Conservation (phyloP, 2,113 vertebrate genomes). For the Bos indicus region DNA sequence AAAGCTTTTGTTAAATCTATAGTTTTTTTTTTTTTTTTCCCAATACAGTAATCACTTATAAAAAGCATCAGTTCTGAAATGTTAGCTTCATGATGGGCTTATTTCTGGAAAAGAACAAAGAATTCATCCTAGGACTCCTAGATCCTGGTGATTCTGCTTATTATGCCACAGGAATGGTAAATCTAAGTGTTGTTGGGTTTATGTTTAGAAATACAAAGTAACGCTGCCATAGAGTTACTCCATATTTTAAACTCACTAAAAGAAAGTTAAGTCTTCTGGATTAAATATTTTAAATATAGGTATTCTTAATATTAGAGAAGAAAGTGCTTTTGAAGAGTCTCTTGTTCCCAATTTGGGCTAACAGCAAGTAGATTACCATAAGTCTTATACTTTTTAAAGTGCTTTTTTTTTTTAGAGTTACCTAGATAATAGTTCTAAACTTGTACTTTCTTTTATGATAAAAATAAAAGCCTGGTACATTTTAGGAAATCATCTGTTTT, state of each 20-base stretch:
- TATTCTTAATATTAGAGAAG: not conserved
- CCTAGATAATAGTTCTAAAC: not conserved
- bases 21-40: not conserved
- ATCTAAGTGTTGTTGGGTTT: not conserved
- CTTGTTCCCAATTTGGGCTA: not conserved
- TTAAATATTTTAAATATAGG: not conserved
- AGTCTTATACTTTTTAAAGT: not conserved
- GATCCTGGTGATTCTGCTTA: not conserved
- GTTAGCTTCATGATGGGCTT: not conserved
- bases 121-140: not conserved
- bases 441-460: not conserved
- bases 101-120: not conserved
- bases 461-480: not conserved
- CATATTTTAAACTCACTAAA: not conserved
- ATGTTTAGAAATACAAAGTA: not conserved
- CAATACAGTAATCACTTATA: not conserved
- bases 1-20: not conserved
- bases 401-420: not conserved
- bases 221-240: not conserved
- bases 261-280: not conserved
- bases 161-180: not conserved
- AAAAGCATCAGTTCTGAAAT: not conserved
- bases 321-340: not conserved
- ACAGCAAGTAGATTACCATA: not conserved
- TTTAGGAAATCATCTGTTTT: not conserved